Percentiles rank a stretch among this genome's conserved stretches.
phyloP scores from a whole-genome alignment of 1,140 invertebrate species.

The Drosophila mayri region DNA sequence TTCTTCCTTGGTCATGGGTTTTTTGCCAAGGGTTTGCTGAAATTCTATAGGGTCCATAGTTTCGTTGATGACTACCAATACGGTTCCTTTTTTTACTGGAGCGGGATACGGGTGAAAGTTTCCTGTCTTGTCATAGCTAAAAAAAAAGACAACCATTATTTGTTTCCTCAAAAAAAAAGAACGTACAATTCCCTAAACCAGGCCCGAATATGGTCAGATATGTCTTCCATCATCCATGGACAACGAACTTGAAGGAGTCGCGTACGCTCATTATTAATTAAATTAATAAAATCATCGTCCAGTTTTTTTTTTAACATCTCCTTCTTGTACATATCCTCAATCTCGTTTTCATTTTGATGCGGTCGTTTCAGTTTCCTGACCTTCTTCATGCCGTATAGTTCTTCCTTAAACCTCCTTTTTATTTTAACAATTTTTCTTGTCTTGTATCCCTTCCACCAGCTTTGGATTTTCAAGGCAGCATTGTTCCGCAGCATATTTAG shows the following conservation, averaged over 20 bases:
- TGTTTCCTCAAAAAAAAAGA: background rate
- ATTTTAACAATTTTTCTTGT: constrained; percentile 74
- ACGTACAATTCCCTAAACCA: constrained; percentile 88
- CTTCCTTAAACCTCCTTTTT: constrained; percentile 77
- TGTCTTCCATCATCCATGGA: constrained; percentile 89
- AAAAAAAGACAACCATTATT: background rate
- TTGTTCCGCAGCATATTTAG: constrained; percentile 17
- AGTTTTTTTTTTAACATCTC: constrained; percentile 65
- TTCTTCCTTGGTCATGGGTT: constrained; percentile 74
- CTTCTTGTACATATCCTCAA: constrained; percentile 85
- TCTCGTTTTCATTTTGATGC: constrained; percentile 37
- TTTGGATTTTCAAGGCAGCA: constrained; percentile 86
- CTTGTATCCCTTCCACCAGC: constrained; percentile 85
- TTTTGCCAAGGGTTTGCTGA: constrained; percentile 70
- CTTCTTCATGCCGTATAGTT: constrained; percentile 84
- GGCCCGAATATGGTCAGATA: constrained; percentile 88
- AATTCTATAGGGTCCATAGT: constrained; percentile 86
- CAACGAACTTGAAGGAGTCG: constrained; percentile 86
- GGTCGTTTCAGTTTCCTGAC: constrained; percentile 65
- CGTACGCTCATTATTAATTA: constrained; percentile 86
- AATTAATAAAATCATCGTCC: constrained; percentile 85
- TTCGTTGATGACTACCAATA: constrained; percentile 86
- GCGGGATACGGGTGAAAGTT: constrained; percentile 87
- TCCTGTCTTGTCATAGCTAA: constrained; percentile 85
- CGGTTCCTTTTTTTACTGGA: constrained; percentile 86